Evolutionary conservation across 1,140 invertebrate species (phyloP).

Genomic region (Caerostris extrusa): DNA sequence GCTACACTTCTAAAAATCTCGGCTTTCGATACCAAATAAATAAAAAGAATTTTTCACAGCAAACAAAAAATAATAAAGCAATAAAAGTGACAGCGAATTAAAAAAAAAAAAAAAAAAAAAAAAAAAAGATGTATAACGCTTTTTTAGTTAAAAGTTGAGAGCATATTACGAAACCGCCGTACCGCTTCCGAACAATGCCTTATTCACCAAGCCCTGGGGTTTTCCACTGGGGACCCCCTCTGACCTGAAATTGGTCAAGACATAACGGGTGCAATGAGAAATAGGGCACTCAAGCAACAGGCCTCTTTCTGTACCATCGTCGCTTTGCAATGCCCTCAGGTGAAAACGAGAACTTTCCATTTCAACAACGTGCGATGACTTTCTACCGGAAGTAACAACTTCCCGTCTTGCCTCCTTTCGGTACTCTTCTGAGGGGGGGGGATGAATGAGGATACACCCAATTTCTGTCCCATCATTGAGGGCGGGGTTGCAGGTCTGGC

Average conservation of each 20-base stretch:
- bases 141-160: no score
- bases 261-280: not conserved
- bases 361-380: constrained; percentile 36
- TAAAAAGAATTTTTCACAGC: no score
- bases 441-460: not conserved
- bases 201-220: not conserved
- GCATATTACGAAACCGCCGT: no score
- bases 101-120: no score
- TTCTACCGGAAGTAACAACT: constrained; percentile 36
- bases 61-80: no score
- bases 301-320: not conserved
- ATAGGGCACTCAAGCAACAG: not conserved
- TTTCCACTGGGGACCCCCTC: not conserved
- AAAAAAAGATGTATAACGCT: no score
- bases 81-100: no score
- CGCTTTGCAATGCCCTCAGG: constrained; percentile 32
- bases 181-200: not conserved
- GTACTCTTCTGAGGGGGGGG: not conserved
- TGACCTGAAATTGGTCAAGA: not conserved
- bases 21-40: no score
- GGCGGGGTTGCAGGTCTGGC: not conserved
- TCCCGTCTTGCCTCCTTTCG: constrained; percentile 27
- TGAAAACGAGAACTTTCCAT: constrained; percentile 65
- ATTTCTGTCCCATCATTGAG: not conserved
- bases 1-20: no score